These are phyloP conservation scores for Microtus richardsoni DNA, from an alignment of 2,113 vertebrate genomes.

Conservation along the genomic window DNA sequence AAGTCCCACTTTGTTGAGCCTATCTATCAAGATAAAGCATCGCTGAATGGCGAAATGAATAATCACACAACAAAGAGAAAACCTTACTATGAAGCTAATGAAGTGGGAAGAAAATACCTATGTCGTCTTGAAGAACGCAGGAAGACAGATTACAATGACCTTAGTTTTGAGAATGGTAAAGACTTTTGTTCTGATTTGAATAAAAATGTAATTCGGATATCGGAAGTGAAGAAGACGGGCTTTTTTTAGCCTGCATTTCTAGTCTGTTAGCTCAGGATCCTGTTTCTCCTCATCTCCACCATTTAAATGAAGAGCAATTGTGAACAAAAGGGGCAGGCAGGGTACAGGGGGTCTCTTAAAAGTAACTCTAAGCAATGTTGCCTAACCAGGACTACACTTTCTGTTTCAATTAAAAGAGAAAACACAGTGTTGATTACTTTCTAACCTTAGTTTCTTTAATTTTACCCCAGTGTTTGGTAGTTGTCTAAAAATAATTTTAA, in stretches of 20 bases:
- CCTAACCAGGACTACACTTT: constrained; percentile 79
- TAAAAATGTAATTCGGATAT: constrained; percentile 63
- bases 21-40: constrained; percentile 53
- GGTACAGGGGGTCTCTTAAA: constrained; percentile 37
- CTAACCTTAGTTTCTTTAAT: constrained; percentile 76
- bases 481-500: not conserved
- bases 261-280: constrained; percentile 71
- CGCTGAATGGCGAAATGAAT: constrained; percentile 65
- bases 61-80: constrained; percentile 66
- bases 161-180: constrained; percentile 65
- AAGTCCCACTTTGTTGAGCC: constrained; percentile 44
- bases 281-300: constrained; percentile 60
- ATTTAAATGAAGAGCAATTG: constrained; percentile 77
- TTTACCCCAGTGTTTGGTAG: constrained; percentile 66
- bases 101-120: constrained; percentile 71
- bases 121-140: constrained; percentile 36
- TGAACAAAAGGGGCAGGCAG: not conserved
- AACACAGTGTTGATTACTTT: constrained; percentile 81
- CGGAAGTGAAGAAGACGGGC: constrained; percentile 41
- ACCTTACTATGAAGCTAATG: constrained; percentile 56
- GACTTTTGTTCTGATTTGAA: constrained; percentile 55
- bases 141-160: constrained; percentile 51
- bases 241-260: constrained; percentile 65
- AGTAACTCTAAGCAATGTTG: constrained; percentile 66
- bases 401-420: constrained; percentile 83